Base-by-base conservation (phyloP, 2,888 invertebrate genomes). In the Hydroisotoma schaefferi region DNA sequence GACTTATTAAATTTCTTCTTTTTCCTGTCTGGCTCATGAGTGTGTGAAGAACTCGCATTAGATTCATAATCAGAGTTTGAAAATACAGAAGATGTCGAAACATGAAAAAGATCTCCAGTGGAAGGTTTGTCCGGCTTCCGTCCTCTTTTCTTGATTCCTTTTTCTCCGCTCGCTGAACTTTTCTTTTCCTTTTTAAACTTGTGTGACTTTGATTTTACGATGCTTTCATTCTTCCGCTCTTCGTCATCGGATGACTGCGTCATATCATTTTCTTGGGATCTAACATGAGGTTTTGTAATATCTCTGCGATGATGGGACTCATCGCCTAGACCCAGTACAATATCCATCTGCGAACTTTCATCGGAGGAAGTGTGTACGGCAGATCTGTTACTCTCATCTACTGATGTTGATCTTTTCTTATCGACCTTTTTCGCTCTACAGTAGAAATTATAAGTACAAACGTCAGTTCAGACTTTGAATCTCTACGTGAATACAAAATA, bases 391-490 rank as follows among this genome's bases (percentile, higher is more conserved):
- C 67, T 90, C 73, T 90, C 91, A 74, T 92, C 91, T 84, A 90
- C 90, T 61, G 90, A 91, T 0, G 86, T 86, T 4, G 90, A 90
- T 60, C 91, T 83, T 76, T 91, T 91, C 82, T 92, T 92, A 77
- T 90, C 90, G 75, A 90, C 90, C 10, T 90, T 83, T 75, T 91
- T 88, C 1, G 90, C 90, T 67, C 91, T 82, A 74, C 1, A 56
- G 46, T 22, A 23, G 8, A 37, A 43, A 43, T 6, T 15, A 43
- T 18, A n/a, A n/a, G n/a, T n/a, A n/a, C n/a, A n/a, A 6, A 43
- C 18, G 20, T 43, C 8, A n/a, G 12, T 43, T 43, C 8, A 38
- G 38, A 44, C 12, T 18, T 26, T 28, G 2, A 22, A 43, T 55
- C 6, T 47, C n/a, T 28, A 51, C 12, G n/a, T 18, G 6, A 43